Evolutionary conservation across 2,888 invertebrate genomes (phyloP), one percentile per base, ranked within the genome.

Genomic region (Pachliopta kotzebuea): DNA sequence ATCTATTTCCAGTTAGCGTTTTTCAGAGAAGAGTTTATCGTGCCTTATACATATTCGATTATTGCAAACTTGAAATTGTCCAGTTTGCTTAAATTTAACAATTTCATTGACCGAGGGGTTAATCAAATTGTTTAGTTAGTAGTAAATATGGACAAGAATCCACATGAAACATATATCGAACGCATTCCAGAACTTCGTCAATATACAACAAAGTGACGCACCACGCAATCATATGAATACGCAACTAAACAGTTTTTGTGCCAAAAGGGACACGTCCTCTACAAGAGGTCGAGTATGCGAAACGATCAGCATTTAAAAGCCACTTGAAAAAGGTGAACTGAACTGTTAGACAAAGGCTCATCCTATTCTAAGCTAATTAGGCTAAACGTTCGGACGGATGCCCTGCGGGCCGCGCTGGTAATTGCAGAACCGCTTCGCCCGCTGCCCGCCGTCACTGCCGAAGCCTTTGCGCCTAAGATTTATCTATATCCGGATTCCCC

Each of bases 401-500:
- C 81, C 83, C 87, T 85, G 80, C 79, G 75, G 85, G 88, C 81
- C 76, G 75, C 75, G 71, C 68, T 71, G 71, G 80, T 87, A 85
- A 88, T 88, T 85, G 86, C 81, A 76, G 77, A 79, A 75, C 77
- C 77, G 76, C 76, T 78, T 73, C 73, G 76, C 77, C 75, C 74
- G 74, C 69, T 76, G 73, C 72, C 72, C 64, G 69, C 70, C 71
- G 74, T 72, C 79, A 74, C 74, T 74, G 77, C 80, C 73, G 77
- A 76, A 82, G 79, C 79, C 81, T 81, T 80, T 78, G 78, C 78
- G 70, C 75, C 72, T 72, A 76, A 83, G 78, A 84, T 86, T 85
- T 86, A 86, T 86, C 83, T 80, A 87, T 86, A 87, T 88, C 88
- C 88, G 89, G 86, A 88, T 85, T 86, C 83, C 86, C 76, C 74